phyloP scores from a whole-genome alignment of 2,888 invertebrate species.

The Erynnis tages region DNA sequence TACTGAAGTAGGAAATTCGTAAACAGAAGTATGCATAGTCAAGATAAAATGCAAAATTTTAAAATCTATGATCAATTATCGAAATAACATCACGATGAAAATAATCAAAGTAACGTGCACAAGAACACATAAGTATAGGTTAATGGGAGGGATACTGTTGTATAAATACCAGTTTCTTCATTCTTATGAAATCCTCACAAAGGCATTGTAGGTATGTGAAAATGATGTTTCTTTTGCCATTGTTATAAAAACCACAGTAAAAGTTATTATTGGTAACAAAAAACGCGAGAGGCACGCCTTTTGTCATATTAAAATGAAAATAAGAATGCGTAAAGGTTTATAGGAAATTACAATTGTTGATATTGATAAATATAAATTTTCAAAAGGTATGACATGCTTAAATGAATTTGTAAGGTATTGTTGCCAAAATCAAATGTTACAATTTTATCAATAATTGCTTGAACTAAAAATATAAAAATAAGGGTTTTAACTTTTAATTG shows the following conservation, averaged over 20 bases:
- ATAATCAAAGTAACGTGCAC: conserved; percentile 44
- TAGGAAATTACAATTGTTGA: no score
- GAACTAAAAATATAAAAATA: no score
- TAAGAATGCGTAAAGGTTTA: no score
- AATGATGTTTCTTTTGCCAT: neutral
- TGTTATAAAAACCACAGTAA: no score
- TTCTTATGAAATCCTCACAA: neutral
- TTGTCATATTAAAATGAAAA: no score
- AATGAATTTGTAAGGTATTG: neutral
- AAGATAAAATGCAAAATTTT: conserved; percentile 19
- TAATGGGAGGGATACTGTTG: conserved; percentile 38
- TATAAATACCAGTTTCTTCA: conserved; percentile 36
- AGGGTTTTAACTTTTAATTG: no score
- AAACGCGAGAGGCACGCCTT: no score
- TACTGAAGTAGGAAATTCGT: conserved; percentile 2
- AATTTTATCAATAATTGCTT: no score
- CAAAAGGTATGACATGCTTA: neutral
- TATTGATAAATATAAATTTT: no score
- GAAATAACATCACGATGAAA: conserved; percentile 31
- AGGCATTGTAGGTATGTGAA: neutral
- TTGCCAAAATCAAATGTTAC: conserved; percentile 1
- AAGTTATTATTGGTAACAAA: no score
- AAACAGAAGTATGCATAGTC: conserved; percentile 7
- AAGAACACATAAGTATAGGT: conserved; percentile 36
- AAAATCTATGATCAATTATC: conserved; percentile 26